Evolutionary conservation across 2,797 vertebrate genomes (phyloP).

Genomic region (Stomatorhinus walkeri): DNA sequence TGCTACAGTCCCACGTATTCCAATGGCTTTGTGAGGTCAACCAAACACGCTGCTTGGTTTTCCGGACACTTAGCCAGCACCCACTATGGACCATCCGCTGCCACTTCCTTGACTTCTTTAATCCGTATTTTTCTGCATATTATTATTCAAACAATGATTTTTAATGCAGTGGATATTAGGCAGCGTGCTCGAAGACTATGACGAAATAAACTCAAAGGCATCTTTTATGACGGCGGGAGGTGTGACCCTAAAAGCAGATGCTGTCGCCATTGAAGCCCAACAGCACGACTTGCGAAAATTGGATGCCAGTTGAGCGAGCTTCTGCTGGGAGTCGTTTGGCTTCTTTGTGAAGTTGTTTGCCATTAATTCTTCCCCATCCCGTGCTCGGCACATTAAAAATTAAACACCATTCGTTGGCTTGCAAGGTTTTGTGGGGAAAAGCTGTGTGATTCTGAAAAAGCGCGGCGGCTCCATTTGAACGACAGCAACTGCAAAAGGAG

Average conservation of each 20-base stretch:
- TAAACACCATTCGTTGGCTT: conserved; percentile 48
- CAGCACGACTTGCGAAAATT: neutral
- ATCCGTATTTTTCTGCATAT: neutral
- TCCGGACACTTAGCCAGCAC: neutral
- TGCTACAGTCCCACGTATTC: neutral
- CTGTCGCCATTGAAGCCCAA: neutral
- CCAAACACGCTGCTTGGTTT: neutral
- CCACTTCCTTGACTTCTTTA: neutral
- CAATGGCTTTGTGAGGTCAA: neutral
- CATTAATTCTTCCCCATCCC: conserved; percentile 35
- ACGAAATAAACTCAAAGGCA: neutral
- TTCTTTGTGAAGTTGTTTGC: conserved; percentile 2
- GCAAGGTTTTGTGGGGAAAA: conserved; percentile 20
- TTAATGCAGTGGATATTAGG: neutral
- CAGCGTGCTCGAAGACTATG: neutral
- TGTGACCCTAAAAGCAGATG: neutral
- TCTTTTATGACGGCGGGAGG: neutral
- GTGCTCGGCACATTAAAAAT: conserved; percentile 49
- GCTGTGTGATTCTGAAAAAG: conserved; percentile 6
- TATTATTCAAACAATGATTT: conserved; percentile 10
- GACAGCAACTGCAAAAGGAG: neutral
- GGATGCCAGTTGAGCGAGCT: neutral
- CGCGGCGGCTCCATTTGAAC: conserved; percentile 16
- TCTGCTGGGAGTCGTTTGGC: neutral
- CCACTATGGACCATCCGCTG: neutral